Percentiles rank a stretch among this genome's conserved stretches.
These are phyloP conservation scores for Smutsia temminckii DNA, from an alignment of 2,797 vertebrate genomes.

Conservation along the genomic window DNA sequence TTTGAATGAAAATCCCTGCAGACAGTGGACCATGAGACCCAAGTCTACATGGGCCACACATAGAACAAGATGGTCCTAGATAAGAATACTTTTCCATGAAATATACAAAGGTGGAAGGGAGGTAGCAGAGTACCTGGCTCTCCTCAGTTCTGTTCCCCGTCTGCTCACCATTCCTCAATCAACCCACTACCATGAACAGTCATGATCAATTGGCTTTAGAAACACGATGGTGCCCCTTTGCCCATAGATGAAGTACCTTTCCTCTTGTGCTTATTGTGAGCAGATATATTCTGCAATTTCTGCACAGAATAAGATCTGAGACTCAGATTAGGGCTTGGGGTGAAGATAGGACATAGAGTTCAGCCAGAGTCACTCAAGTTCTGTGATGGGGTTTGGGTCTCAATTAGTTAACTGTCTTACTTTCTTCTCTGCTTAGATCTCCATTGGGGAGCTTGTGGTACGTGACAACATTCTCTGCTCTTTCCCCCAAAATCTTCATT, in stretches of 20 bases:
- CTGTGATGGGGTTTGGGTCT: background rate
- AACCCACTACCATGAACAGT: background rate
- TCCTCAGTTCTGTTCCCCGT: background rate
- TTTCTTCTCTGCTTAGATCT: background rate
- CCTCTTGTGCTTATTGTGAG: background rate
- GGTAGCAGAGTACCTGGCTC: fast-evolving
- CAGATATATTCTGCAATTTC: background rate
- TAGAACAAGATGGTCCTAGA: background rate
- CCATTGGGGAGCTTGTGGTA: background rate
- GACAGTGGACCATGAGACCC: background rate
- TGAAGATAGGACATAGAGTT: background rate
- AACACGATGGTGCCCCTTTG: background rate
- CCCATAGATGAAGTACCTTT: background rate
- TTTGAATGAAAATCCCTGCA: background rate
- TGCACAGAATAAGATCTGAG: background rate
- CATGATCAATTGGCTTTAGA: background rate
- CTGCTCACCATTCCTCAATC: background rate
- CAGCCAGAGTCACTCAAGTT: background rate
- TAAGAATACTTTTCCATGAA: background rate
- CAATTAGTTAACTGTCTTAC: background rate
- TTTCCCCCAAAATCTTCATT: background rate
- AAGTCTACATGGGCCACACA: background rate
- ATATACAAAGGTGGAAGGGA: background rate
- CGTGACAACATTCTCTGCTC: background rate
- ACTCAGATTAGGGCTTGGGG: background rate